Evolutionary conservation across 2,888 invertebrate species (phyloP), one percentile per base, ranked within the genome.

Genomic region (Synergus itoensis): DNA sequence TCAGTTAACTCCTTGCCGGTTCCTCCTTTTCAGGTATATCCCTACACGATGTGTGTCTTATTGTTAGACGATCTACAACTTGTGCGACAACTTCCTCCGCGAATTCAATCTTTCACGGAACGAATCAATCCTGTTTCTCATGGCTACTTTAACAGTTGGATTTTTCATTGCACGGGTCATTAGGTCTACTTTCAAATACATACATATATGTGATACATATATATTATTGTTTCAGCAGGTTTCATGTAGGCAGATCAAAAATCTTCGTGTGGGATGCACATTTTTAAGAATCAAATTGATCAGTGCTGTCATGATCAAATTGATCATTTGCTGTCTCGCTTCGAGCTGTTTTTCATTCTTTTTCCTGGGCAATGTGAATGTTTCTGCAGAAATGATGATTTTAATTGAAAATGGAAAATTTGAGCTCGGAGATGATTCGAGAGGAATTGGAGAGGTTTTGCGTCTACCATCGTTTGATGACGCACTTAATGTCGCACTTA

Each of bases 1-100:
- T 82, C 83, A 80, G 57, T 65, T 75, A 69, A 64, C 67, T 75
- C 77, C 63, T 79, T 78, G 77, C 81, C 77, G 75, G 77, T 79
- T 78, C 78, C 80, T 83, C 78, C 78, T 81, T 80, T 80, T 40
- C 63, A 63, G 36, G 14, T 63, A 63, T 28, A 63, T 28, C 62
- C 36, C 60, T 18, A 16, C 21, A 79, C 21, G 65, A 60, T 62
- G 18, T 48, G n/a, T 43, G 14, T 60, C 18, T 67, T 36, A 41
- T 12, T n/a, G 12, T 16, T 18, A 45, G 69, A 76, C 43, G 43
- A 77, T 62, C 45, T 73, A 14, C 40, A 12, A 69, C 43, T 14
- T 57, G 48, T 60, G n/a, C 65, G 41, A 65, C 65, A 40, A 65
- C 64, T 65, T 65, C 64, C 64, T 65, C 64, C 64, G 64, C 64